Conservation (phyloP, 37 sponge, comb jelly and placozoan genomes). For the Axinella damicornis region DNA sequence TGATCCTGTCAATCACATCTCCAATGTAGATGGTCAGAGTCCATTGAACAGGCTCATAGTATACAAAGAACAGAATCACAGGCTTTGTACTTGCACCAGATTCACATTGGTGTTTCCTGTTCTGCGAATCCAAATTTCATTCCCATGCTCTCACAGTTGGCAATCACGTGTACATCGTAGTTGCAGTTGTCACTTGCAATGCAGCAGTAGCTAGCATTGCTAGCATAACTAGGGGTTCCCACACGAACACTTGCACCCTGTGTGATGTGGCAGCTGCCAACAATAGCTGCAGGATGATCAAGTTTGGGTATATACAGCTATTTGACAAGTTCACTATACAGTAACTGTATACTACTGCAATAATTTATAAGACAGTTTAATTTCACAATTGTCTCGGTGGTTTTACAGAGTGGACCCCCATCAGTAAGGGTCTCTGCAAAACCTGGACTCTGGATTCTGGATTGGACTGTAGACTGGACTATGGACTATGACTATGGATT, state of each 20-base stretch:
- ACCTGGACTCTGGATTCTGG: no score
- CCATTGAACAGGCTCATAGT: conserved; percentile 27
- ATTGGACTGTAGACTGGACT: no score
- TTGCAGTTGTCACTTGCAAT: conserved; percentile 1
- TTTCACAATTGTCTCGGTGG: no score
- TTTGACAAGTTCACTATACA: no score
- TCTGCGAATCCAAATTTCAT: background rate
- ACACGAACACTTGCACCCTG: background rate
- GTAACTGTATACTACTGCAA: no score
- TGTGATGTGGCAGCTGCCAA: background rate
- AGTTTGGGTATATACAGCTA: no score
- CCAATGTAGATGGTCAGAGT: conserved; percentile 6
- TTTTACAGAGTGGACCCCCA: no score
- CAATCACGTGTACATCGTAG: conserved; percentile 21
- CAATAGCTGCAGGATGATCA: background rate
- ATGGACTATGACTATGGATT: no score
- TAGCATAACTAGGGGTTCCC: background rate
- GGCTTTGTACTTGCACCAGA: conserved; percentile 1
- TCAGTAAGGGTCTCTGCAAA: no score
- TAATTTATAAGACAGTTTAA: no score
- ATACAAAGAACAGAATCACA: conserved; percentile 12
- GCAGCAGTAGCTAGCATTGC: background rate
- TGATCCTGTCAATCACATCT: conserved; percentile 9
- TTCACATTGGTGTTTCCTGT: conserved; percentile 8
- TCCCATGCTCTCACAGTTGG: conserved; percentile 8